These are phyloP conservation scores for Pimpla rufipes DNA, from an alignment of 2,888 invertebrate genomes.

Conservation along the genomic window DNA sequence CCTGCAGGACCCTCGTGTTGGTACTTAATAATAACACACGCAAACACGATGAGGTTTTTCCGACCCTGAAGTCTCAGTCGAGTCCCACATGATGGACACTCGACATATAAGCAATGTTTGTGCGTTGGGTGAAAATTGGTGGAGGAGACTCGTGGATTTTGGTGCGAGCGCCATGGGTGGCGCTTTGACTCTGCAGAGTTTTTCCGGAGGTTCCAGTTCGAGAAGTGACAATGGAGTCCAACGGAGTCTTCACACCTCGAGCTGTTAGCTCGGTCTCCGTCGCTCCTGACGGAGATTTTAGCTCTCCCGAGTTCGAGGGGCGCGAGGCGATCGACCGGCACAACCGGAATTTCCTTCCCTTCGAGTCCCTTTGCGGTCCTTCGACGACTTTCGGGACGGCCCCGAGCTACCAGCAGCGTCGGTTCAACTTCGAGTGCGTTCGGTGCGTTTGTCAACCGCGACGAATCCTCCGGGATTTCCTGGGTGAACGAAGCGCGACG, in stretches of 20 bases:
- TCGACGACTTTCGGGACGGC: too few species aligned
- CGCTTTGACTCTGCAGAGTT: slow-evolving; percentile 44
- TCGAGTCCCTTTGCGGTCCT: too few species aligned
- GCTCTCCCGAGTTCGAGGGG: slow-evolving; percentile 32
- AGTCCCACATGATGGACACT: too few species aligned
- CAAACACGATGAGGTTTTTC: too few species aligned
- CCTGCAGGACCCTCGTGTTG: too few species aligned
- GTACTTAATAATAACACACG: too few species aligned
- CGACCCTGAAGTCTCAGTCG: too few species aligned
- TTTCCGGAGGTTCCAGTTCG: slow-evolving; percentile 56
- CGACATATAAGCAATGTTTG: too few species aligned
- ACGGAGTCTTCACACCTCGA: slow-evolving; percentile 76
- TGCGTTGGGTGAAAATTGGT: too few species aligned
- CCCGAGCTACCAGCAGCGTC: slow-evolving; percentile 37
- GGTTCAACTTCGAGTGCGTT: slow-evolving; percentile 39
- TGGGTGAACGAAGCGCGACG: too few species aligned
- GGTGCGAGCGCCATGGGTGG: too few species aligned
- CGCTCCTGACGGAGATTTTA: slow-evolving; percentile 54
- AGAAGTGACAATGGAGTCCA: slow-evolving; percentile 69
- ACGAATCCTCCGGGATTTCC: slow-evolving; percentile 59
- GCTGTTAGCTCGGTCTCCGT: slow-evolving; percentile 16
- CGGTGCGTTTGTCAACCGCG: slow-evolving; percentile 40
- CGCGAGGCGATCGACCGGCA: slow-evolving; percentile 8
- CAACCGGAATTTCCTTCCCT: slow-evolving; percentile 57
- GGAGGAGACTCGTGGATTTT: too few species aligned